Evolutionary conservation across 2,113 vertebrate genomes (phyloP).

Genomic region (Empidonax traillii): DNA sequence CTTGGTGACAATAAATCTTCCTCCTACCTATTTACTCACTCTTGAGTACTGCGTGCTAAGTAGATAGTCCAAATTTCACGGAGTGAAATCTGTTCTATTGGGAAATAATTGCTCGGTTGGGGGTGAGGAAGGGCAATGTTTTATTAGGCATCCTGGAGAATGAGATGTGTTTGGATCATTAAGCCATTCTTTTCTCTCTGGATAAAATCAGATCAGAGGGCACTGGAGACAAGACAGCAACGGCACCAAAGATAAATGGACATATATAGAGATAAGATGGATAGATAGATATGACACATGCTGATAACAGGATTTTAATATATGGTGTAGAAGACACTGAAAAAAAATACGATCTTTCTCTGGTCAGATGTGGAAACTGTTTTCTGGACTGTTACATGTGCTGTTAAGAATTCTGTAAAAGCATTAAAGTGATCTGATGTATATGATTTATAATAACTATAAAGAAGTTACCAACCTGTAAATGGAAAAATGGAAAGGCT

Average conservation of each 20-base stretch:
- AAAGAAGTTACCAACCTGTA: conserved; percentile 30
- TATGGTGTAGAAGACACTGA: not conserved
- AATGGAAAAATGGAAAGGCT: conserved; percentile 47
- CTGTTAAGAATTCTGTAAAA: conserved; percentile 14
- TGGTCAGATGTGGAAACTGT: not conserved
- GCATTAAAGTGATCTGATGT: not conserved
- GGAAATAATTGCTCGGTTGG: conserved; percentile 4
- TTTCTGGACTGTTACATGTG: not conserved
- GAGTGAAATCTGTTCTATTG: not conserved
- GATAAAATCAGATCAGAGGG: conserved; percentile 36
- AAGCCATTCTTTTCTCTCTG: conserved; percentile 28
- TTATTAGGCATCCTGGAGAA: conserved; percentile 21
- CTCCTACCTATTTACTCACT: not conserved
- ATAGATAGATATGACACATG: conserved; percentile 16
- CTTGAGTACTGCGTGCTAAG: not conserved
- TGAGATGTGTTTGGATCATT: not conserved
- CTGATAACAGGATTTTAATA: conserved; percentile 40
- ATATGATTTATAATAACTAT: conserved; percentile 53
- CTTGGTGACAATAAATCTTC: not conserved
- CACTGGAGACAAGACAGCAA: conserved; percentile 6
- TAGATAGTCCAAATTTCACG: not conserved
- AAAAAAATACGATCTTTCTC: not conserved
- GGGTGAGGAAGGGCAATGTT: not conserved
- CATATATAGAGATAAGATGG: not conserved
- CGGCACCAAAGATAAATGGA: not conserved